These are phyloP conservation scores for Bovichtus variegatus DNA, from an alignment of 2,797 vertebrate species.

Conservation along the genomic window DNA sequence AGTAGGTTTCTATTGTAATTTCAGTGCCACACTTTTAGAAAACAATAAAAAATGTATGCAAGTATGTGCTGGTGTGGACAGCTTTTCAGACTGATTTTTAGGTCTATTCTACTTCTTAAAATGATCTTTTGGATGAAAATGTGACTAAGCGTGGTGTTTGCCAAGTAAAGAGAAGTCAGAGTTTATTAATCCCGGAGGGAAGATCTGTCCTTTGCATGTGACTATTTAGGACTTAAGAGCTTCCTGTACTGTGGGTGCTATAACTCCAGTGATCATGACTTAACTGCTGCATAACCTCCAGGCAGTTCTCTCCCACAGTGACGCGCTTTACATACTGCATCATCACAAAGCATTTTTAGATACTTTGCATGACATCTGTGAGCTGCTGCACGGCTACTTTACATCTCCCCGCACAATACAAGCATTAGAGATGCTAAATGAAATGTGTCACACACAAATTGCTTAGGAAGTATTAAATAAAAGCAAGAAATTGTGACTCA, in stretches of 20 bases:
- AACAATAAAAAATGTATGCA: neutral
- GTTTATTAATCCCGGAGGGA: slow-evolving; percentile 26
- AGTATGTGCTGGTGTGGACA: neutral
- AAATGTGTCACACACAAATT: slow-evolving; percentile 42
- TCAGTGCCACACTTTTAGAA: neutral
- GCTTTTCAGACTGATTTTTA: neutral
- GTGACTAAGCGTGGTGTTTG: slow-evolving; percentile 2
- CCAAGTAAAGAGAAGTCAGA: slow-evolving; percentile 10
- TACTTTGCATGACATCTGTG: slow-evolving; percentile 39
- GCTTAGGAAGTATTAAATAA: slow-evolving; percentile 52
- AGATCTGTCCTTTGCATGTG: slow-evolving; percentile 37
- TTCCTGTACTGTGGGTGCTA: slow-evolving; percentile 25
- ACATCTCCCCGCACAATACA: neutral
- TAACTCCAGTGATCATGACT: slow-evolving; percentile 54
- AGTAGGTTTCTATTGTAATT: neutral
- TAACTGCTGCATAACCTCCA: slow-evolving; percentile 48
- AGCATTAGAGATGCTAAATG: slow-evolving; percentile 18
- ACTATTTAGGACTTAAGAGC: slow-evolving; percentile 36
- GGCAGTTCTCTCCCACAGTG: slow-evolving; percentile 44
- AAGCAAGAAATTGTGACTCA: slow-evolving; percentile 72
- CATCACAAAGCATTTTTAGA: slow-evolving; percentile 48
- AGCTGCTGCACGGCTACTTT: slow-evolving; percentile 24
- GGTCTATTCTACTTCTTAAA: neutral
- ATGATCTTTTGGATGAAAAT: slow-evolving; percentile 9
- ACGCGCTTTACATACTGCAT: slow-evolving; percentile 38